Percentiles rank a stretch among this genome's conserved stretches.
phyloP scores from a whole-genome alignment of 2,888 invertebrate genomes.

The Elegia similella region DNA sequence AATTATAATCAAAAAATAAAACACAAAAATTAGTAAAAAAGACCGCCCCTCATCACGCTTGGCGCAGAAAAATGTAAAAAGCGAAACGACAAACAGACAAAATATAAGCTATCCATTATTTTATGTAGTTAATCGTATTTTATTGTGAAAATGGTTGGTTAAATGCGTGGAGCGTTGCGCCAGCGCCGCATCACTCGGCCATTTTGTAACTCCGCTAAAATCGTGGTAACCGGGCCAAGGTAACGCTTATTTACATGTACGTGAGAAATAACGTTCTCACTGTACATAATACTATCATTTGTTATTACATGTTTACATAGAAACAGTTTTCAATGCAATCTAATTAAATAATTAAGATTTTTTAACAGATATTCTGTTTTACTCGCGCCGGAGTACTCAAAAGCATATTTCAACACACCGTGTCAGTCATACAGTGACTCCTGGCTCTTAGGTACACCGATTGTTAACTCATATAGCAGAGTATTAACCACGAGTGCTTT shows the following conservation, averaged over 20 bases:
- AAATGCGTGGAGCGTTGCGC: conserved; percentile 11
- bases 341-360: conserved; percentile 6
- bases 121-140: background rate
- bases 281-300: conserved; percentile 29
- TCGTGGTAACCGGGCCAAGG: conserved; percentile 80
- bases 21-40: too few relatives aligned
- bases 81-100: too few relatives aligned
- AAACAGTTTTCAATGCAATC: background rate
- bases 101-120: background rate
- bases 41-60: too few relatives aligned
- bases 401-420: too few relatives aligned
- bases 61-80: too few relatives aligned
- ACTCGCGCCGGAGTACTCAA: conserved; percentile 15
- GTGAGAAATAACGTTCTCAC: conserved; percentile 72
- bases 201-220: conserved; percentile 79
- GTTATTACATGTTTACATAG: conserved; percentile 3
- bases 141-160: conserved; percentile 9
- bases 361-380: conserved; percentile 22
- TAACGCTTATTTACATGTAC: conserved; percentile 74
- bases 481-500: too few relatives aligned
- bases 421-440: too few relatives aligned
- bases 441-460: too few relatives aligned
- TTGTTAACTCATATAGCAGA: too few relatives aligned
- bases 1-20: too few relatives aligned
- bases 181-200: conserved; percentile 61